phyloP scores from a whole-genome alignment of 2,113 vertebrate genomes.

The Litocranius walleri region DNA sequence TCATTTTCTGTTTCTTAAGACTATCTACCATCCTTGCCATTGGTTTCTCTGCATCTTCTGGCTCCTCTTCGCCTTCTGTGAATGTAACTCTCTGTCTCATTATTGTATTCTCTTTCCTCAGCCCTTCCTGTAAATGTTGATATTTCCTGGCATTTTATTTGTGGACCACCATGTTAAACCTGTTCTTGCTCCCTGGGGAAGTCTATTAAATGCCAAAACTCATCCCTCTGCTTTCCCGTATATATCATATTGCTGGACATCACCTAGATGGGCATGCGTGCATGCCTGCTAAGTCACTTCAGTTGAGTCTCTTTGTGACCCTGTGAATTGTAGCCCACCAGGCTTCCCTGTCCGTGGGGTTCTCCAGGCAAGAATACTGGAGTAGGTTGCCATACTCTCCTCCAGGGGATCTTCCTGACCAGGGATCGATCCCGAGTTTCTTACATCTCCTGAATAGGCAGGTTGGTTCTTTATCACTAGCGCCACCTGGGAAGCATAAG shows the following conservation, averaged over 20 bases:
- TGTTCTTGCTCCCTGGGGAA: background rate
- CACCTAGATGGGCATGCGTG: background rate
- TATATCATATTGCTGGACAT: background rate
- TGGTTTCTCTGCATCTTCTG: background rate
- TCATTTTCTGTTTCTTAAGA: background rate
- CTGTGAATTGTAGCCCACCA: background rate
- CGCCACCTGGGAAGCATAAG: background rate
- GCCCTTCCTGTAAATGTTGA: background rate
- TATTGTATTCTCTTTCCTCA: background rate
- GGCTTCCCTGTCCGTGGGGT: background rate
- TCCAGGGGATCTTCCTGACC: background rate
- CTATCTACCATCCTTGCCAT: background rate
- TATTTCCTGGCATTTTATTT: background rate
- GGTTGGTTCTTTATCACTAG: background rate
- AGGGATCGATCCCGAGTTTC: background rate
- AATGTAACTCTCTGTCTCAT: background rate
- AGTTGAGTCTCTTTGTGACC: background rate
- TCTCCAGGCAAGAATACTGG: background rate
- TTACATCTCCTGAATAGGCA: background rate
- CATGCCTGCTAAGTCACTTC: background rate
- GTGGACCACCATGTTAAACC: background rate
- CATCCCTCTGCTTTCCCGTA: background rate
- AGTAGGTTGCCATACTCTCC: background rate
- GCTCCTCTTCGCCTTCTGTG: background rate
- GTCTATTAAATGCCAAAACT: background rate